Base-by-base conservation (phyloP, 2,888 invertebrate genomes). In the Gibbula magus region DNA sequence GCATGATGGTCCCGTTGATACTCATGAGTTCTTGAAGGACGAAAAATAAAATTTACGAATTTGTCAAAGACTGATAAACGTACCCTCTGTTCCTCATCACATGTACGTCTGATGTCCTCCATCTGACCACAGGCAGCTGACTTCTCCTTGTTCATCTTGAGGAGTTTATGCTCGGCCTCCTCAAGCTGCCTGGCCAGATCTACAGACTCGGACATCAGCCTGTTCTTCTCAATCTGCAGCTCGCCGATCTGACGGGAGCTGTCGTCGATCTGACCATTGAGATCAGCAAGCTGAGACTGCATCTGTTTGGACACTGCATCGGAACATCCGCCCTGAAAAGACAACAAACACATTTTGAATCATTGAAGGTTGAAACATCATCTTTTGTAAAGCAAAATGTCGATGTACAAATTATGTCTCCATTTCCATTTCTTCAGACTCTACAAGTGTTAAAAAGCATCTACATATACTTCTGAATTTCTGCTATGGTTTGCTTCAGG, bases 241-340 rank as follows among this genome's bases (percentile, higher is more conserved):
- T 99, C 99, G 93, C 97, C 97, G 93, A 99, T 95, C 85, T 97
- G 97, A 94, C 99, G 97, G 95, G 97, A 97, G 94, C 97, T 96
- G 93, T 99, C 99, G 91, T 99, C 99, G 93, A 98, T 95, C 95
- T 98, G 99, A 93, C 96, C 95, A 94, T 98, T 98, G 88, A 97
- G 95, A 94, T 99, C 99, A 93, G 97, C 96, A 93, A 98, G 95
- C 94, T 98, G 97, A 94, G 97, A 96, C 94, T 97, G 97, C 91
- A 99, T 94, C 94, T 98, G 98, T 95, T 99, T 99, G 94, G 97
- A 97, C 93, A 98, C 96, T 96, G 99, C 99, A 94, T 99, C 99
- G 94, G 97, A 97, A 94, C 98, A 96, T 94, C 97, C 97, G 98
- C 98, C 80, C 29, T 45, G 29, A 22, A 54, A 4, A 25, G 45